phyloP scores from a whole-genome alignment of 2,113 vertebrate genomes.

The Cynoglossus semilaevis region DNA sequence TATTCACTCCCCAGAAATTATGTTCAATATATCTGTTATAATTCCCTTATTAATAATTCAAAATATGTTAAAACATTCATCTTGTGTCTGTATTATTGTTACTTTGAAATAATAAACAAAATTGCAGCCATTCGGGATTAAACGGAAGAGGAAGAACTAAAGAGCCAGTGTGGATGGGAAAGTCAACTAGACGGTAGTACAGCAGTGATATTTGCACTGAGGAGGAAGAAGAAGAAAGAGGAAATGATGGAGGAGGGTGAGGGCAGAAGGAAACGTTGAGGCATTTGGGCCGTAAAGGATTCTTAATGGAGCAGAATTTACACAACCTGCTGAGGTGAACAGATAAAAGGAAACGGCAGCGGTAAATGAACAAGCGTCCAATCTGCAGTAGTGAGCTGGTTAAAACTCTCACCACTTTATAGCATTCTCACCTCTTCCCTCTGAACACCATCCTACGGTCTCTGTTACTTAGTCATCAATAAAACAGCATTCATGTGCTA shows the following conservation, averaged over 20 bases:
- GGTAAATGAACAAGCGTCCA: conserved; percentile 43
- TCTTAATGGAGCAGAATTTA: conserved; percentile 74
- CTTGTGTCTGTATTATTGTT: too few species aligned
- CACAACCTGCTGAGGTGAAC: conserved; percentile 61
- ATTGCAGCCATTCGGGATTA: conserved; percentile 3
- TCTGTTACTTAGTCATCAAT: conserved; percentile 67
- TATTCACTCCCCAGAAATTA: too few species aligned
- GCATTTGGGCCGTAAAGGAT: conserved; percentile 45
- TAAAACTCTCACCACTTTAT: conserved; percentile 46
- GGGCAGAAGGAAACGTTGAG: conserved; percentile 9
- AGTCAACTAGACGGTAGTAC: conserved; percentile 44
- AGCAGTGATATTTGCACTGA: conserved; percentile 37
- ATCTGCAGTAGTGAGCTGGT: conserved; percentile 55
- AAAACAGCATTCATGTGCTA: conserved; percentile 56
- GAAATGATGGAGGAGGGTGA: conserved; percentile 19
- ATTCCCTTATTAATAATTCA: too few species aligned
- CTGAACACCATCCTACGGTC: conserved; percentile 18
- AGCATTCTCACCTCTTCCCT: conserved; percentile 15
- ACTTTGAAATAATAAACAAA: too few species aligned
- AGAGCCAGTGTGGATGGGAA: background rate
- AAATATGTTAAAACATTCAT: too few species aligned
- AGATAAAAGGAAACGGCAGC: conserved; percentile 53
- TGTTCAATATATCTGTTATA: too few species aligned
- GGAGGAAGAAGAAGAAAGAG: conserved; percentile 21
- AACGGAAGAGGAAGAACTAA: background rate